A percentile compares a stretch with the other conserved stretches of the same genome.
Conservation (phyloP, 1,140 invertebrate genomes). For the Brachionus asplanchnoidis region DNA sequence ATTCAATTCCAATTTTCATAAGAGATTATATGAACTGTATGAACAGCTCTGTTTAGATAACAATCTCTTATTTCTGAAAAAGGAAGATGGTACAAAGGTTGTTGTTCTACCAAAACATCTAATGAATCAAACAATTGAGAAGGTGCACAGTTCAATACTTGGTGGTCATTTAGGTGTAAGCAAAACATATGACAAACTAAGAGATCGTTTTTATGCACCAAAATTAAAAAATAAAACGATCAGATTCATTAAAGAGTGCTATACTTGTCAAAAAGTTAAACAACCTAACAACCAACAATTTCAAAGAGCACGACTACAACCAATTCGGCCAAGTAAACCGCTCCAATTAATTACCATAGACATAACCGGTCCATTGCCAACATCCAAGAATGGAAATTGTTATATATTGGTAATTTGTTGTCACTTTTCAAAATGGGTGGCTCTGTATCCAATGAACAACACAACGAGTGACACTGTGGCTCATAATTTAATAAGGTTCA, state of each 20-base stretch:
- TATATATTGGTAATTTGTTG: neutral
- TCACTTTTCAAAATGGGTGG: slow-evolving; percentile 9
- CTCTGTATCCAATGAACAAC: neutral
- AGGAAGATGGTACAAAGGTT: no score
- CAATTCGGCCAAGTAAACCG: neutral
- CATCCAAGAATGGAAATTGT: neutral
- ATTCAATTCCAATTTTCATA: no score
- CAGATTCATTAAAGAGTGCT: no score
- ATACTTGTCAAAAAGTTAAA: neutral
- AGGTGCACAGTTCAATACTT: neutral
- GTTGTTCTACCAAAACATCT: neutral
- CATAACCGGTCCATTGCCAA: no score
- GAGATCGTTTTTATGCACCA: no score
- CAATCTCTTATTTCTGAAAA: no score
- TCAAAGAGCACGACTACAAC: neutral
- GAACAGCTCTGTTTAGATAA: no score
- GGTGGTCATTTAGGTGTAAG: neutral
- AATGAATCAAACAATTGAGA: neutral
- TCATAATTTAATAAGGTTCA: no score
- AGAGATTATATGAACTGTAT: no score
- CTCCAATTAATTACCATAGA: neutral
- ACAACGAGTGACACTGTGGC: no score
- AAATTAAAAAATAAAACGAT: neutral
- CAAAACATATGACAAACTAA: neutral
- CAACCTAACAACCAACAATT: neutral